Conservation (phyloP, 2,888 invertebrate genomes). For the Chloroclystis v-ata region DNA sequence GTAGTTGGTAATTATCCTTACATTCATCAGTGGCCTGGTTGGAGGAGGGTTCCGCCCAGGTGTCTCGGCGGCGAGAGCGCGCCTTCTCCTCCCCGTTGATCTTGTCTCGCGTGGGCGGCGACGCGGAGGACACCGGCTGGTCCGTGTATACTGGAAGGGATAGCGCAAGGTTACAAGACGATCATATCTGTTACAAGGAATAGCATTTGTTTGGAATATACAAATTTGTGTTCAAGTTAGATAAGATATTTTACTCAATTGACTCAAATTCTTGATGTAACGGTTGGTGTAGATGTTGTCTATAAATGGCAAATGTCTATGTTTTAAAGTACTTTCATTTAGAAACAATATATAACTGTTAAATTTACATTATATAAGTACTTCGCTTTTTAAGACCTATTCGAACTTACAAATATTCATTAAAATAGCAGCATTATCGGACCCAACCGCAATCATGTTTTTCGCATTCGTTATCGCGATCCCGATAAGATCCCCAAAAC, state of each 20-base stretch:
- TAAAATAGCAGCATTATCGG: background rate
- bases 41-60: constrained; percentile 63
- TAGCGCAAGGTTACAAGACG: too few relatives aligned
- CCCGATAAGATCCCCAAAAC: constrained; percentile 7
- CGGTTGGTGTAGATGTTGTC: too few relatives aligned
- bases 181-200: too few relatives aligned
- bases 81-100: constrained; percentile 86
- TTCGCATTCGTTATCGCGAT: constrained; percentile 7
- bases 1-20: constrained; percentile 23
- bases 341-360: too few relatives aligned
- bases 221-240: too few relatives aligned
- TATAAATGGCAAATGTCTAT: too few relatives aligned
- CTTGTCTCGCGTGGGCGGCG: constrained; percentile 88
- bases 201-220: too few relatives aligned
- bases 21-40: constrained; percentile 54
- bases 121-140: constrained; percentile 86
- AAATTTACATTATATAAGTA: too few relatives aligned
- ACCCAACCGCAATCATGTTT: constrained; percentile 3
- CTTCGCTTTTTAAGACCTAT: too few relatives aligned
- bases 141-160: constrained; percentile 78
- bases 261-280: too few relatives aligned
- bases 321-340: too few relatives aligned
- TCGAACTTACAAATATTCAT: background rate
- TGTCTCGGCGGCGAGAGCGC: constrained; percentile 73
- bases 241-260: too few relatives aligned